phyloP scores from a whole-genome alignment of 2,888 invertebrate species.

The Papilio gigon region DNA sequence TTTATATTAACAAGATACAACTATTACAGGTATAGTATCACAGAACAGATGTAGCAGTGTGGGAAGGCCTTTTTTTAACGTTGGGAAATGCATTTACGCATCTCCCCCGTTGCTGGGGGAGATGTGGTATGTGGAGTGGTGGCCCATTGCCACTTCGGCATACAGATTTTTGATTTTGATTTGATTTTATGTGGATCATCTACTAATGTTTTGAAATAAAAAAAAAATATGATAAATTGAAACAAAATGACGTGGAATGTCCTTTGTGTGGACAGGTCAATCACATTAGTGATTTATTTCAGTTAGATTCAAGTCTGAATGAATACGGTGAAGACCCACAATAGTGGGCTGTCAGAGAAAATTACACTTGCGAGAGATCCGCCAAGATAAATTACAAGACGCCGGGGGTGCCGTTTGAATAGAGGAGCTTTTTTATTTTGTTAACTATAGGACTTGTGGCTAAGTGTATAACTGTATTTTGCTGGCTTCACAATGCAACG shows the following conservation, averaged over 20 bases:
- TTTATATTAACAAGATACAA: too few relatives aligned
- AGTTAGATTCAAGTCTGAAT: slow-evolving; percentile 14
- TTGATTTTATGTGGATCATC: too few relatives aligned
- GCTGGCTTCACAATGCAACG: background rate
- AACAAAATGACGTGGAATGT: background rate
- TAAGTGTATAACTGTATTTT: slow-evolving; percentile 17
- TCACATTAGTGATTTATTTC: slow-evolving; percentile 26
- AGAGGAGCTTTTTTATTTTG: slow-evolving; percentile 32
- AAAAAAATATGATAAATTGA: too few relatives aligned
- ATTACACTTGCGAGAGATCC: slow-evolving; percentile 33
- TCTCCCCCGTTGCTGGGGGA: too few relatives aligned
- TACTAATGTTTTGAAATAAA: too few relatives aligned
- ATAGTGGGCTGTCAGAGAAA: slow-evolving; percentile 38
- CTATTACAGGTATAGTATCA: too few relatives aligned
- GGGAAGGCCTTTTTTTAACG: too few relatives aligned
- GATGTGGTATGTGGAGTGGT: too few relatives aligned
- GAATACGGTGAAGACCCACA: slow-evolving; percentile 23
- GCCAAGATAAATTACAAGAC: slow-evolving; percentile 34
- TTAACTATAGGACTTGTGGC: slow-evolving; percentile 25
- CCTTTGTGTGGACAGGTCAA: background rate
- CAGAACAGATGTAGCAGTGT: too few relatives aligned
- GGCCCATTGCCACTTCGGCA: too few relatives aligned
- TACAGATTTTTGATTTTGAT: too few relatives aligned
- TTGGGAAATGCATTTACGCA: too few relatives aligned
- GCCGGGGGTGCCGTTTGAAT: slow-evolving; percentile 25